phyloP scores from a whole-genome alignment of 2,797 vertebrate genomes.

The Melanotaenia parkinsoni region DNA sequence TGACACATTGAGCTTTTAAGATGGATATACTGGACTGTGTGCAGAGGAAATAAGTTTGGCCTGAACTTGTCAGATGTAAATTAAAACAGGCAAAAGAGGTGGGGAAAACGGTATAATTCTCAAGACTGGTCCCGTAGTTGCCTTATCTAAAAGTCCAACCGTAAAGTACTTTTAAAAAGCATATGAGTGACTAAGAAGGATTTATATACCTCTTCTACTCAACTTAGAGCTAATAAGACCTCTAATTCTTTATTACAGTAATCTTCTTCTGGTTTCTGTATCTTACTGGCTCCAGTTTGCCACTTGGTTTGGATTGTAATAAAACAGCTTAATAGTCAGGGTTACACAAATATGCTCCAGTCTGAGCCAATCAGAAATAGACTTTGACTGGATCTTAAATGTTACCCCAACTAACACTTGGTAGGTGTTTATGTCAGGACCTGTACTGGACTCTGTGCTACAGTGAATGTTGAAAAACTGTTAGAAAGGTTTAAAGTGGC shows the following conservation, averaged over 20 bases:
- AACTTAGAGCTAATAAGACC: not conserved
- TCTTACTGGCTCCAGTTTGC: not conserved
- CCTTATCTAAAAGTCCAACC: not conserved
- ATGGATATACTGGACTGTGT: conserved; percentile 41
- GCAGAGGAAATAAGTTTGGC: conserved; percentile 45
- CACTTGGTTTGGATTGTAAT: not conserved
- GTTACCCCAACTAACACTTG: not conserved
- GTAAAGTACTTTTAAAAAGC: not conserved
- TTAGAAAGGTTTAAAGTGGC: not conserved
- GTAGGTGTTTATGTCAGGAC: not conserved
- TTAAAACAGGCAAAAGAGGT: conserved; percentile 1
- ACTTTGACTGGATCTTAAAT: not conserved
- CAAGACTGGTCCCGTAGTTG: not conserved
- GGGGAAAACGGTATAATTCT: not conserved
- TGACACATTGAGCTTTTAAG: conserved; percentile 54
- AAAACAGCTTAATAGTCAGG: not conserved
- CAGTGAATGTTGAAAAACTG: not conserved
- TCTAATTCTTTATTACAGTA: not conserved
- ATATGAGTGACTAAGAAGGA: not conserved
- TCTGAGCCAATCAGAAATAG: not conserved
- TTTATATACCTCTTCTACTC: not conserved
- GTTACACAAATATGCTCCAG: not conserved
- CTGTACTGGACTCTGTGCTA: not conserved
- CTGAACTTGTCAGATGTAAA: conserved; percentile 27
- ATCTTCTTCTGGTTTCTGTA: not conserved